Conservation (phyloP, 64 coral and sea anemone species). For the Actinia equina region DNA sequence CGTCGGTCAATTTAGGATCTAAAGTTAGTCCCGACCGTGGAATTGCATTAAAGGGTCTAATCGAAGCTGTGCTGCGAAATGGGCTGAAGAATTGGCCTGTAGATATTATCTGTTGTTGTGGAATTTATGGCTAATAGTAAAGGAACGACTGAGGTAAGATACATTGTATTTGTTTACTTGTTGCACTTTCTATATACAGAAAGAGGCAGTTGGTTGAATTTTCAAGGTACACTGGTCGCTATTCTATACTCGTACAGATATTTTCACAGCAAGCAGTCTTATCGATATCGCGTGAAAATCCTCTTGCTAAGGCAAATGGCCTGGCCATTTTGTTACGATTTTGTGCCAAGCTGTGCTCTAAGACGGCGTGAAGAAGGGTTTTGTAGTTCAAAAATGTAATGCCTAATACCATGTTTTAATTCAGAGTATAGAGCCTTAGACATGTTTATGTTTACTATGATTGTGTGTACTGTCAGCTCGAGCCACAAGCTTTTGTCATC, state of each 20-base stretch:
- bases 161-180: neutral
- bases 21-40: neutral
- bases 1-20: neutral
- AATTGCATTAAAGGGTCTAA: slow-evolving; percentile 1
- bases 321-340: slow-evolving; percentile 16
- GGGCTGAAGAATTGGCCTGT: slow-evolving; percentile 15
- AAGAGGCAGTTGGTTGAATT: neutral
- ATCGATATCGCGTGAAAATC: slow-evolving; percentile 12
- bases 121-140: slow-evolving; percentile 31
- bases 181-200: neutral
- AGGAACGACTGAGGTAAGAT: slow-evolving; percentile 14
- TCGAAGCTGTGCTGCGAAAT: slow-evolving; percentile 18
- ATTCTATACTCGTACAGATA: neutral
- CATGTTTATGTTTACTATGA: slow-evolving; percentile 20
- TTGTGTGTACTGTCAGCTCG: slow-evolving; percentile 15
- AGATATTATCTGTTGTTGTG: slow-evolving; percentile 2
- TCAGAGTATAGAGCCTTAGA: slow-evolving; percentile 7
- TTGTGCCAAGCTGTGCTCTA: neutral
- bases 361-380: neutral
- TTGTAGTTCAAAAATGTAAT: neutral
- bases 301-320: neutral
- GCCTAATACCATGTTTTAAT: neutral
- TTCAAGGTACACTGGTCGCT: slow-evolving; percentile 26
- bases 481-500: slow-evolving; percentile 4
- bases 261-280: slow-evolving; percentile 29